These are phyloP conservation scores for Lemur catta DNA, from an alignment of 2,797 vertebrate genomes.

Conservation along the genomic window DNA sequence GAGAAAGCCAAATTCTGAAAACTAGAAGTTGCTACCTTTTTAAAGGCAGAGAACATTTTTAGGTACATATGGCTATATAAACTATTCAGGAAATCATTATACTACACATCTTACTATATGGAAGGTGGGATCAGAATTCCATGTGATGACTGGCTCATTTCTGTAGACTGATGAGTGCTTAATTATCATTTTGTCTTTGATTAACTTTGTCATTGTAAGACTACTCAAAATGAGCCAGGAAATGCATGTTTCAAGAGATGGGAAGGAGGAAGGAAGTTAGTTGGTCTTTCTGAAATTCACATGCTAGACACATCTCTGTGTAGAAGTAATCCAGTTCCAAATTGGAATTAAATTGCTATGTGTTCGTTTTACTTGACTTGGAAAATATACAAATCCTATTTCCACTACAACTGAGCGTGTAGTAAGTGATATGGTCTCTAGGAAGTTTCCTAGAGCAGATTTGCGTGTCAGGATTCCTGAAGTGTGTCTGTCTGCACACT, in stretches of 20 bases:
- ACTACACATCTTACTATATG: not conserved
- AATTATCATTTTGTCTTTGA: conserved; percentile 47
- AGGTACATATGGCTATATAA: not conserved
- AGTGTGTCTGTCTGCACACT: not conserved
- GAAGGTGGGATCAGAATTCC: not conserved
- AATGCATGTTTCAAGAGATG: not conserved
- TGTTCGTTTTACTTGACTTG: conserved; percentile 48
- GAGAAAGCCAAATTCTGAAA: not conserved
- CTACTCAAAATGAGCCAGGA: conserved; percentile 9
- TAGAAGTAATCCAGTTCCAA: conserved; percentile 38
- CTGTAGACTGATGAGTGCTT: not conserved
- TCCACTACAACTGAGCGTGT: not conserved
- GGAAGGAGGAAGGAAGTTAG: not conserved
- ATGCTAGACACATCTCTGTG: not conserved
- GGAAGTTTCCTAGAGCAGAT: not conserved
- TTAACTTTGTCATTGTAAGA: conserved; percentile 27
- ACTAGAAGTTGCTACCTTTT: not conserved
- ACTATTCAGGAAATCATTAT: not conserved
- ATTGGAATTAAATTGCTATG: conserved; percentile 57
- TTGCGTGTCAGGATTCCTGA: not conserved
- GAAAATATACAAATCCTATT: conserved; percentile 48
- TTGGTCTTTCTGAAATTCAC: conserved; percentile 25
- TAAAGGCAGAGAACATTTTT: conserved; percentile 36
- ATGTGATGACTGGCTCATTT: not conserved
- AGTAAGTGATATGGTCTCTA: not conserved